Evolutionary conservation across 2,888 invertebrate genomes (phyloP), one percentile per base, ranked within the genome.

Genomic region (Philhelius pedissequus): DNA sequence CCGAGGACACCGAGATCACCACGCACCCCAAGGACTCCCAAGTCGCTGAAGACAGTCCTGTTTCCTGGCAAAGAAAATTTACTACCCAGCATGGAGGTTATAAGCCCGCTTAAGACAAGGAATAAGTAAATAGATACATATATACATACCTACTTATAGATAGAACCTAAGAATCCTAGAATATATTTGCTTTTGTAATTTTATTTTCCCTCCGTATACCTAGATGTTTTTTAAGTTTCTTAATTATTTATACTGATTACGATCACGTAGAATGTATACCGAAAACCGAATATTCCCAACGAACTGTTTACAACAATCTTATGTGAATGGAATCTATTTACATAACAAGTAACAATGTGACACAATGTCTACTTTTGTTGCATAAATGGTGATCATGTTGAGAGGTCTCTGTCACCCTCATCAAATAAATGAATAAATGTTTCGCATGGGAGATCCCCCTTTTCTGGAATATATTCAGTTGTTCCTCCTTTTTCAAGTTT

Each of bases 41-140:
- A 60, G 83, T 91, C 92, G 50, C 89, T 91, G 86, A 91, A 92
- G 87, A 89, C 89, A 8, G 88, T 90, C 27, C 88, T 91, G 56
- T 91, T 91, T 62, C 87, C 90, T 48, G 91, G 91, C 68, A 92
- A 92, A 86, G 91, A 92, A 81, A 91, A 91, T 82, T 43, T 86
- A 35, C 84, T 90, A 45, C 90, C 91, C 52, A 88, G 87, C 79
- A 89, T 91, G 9, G 91, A 91, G 86, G 88, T 77, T 7, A 69
- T 71, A 3, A 91, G 91, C 78, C 89, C 91, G 77, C 88, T 90
- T 48, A 90, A 91, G 86, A 86, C 90, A 77, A 88, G 90, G 78
- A 91, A 91, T 80, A 87, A 88, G 83, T 90, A 62, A 18, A 86
- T 15, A 38, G 7, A 20, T 13, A 9, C 3, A 30, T 11, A 38